Conservation (phyloP, 2,113 vertebrate genomes). For the Prionailurus bengalensis region DNA sequence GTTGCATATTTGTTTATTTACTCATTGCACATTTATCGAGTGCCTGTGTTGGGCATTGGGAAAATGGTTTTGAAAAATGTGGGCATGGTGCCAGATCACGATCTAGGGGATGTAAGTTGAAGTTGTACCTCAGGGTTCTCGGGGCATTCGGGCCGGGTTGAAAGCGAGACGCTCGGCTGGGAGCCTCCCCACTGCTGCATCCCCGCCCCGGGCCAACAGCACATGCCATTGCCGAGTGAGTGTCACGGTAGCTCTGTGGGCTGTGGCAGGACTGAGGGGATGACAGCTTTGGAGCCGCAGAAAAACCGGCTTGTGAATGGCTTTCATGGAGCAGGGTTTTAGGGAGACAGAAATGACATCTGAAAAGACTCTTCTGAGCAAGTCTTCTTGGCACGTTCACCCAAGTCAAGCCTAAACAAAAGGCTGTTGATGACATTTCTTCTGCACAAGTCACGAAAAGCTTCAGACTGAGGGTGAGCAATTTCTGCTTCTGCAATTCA, state of each 20-base stretch:
- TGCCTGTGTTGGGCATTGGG: neutral
- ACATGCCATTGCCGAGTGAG: neutral
- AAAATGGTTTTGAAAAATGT: neutral
- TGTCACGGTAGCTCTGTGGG: neutral
- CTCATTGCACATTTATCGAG: neutral
- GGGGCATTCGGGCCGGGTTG: neutral
- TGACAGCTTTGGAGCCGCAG: slow-evolving; percentile 22
- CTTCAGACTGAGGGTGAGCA: slow-evolving; percentile 60
- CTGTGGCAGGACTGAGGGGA: neutral
- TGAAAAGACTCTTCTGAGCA: slow-evolving; percentile 74
- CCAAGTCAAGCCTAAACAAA: slow-evolving; percentile 77
- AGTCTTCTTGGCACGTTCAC: slow-evolving; percentile 69
- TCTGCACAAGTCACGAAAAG: slow-evolving; percentile 70
- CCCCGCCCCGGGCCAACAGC: neutral
- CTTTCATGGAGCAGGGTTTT: slow-evolving; percentile 25
- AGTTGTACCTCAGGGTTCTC: neutral
- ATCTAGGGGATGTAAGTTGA: neutral
- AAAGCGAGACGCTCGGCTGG: neutral
- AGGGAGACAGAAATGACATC: slow-evolving; percentile 73
- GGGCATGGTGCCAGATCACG: neutral
- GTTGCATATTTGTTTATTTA: neutral
- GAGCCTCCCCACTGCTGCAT: neutral
- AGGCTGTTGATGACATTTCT: slow-evolving; percentile 81
- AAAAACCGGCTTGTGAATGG: slow-evolving; percentile 15
- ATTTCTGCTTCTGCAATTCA: slow-evolving; percentile 55